These are phyloP conservation scores for Patella depressa DNA, from an alignment of 2,888 invertebrate species.

Conservation along the genomic window DNA sequence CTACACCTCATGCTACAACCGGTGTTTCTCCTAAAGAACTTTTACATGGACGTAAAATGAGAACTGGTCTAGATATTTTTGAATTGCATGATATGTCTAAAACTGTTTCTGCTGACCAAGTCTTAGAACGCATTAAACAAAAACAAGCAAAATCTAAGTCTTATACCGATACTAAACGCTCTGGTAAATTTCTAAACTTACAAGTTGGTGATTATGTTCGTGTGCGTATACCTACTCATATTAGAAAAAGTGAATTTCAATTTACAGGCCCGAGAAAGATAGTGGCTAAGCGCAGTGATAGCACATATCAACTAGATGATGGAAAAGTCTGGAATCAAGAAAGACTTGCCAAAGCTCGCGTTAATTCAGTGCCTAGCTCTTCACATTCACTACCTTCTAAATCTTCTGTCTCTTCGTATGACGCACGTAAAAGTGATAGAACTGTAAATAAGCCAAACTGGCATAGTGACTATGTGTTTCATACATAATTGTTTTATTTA, in stretches of 20 bases:
- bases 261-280: neutral
- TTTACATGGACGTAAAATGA: neutral
- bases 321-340: conserved; percentile 4
- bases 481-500: too few relatives aligned
- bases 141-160: conserved; percentile 9
- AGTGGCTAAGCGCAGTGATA: neutral
- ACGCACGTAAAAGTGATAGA: neutral
- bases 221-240: neutral
- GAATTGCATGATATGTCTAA: neutral
- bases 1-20: too few relatives aligned
- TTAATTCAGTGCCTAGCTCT: neutral
- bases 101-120: neutral
- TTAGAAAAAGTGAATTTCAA: neutral
- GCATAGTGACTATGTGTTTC: neutral
- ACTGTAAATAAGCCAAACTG: neutral
- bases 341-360: neutral
- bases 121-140: neutral
- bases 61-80: neutral
- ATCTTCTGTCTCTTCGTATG: neutral
- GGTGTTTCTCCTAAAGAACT: too few relatives aligned
- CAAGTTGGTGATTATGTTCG: neutral
- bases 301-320: neutral
- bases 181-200: neutral
- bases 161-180: neutral
- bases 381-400: neutral